Evolutionary conservation across 1,140 invertebrate genomes (phyloP), one percentile per base, ranked within the genome.

Genomic region (Drosophila bipectinata): DNA sequence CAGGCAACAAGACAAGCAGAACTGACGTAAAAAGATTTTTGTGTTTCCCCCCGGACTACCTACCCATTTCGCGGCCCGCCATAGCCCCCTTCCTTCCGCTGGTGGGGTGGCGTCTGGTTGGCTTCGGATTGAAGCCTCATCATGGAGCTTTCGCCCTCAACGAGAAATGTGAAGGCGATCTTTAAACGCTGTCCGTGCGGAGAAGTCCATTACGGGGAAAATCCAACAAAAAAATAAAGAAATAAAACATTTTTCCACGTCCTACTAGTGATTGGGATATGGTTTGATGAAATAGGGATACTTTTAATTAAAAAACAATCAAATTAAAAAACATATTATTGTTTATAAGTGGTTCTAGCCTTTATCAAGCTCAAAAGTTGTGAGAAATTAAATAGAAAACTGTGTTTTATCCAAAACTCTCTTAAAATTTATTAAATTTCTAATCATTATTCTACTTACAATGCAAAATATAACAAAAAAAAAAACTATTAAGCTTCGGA

Each of bases 11-110:
- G 87, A 90, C 87, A 90, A 82, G 82, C 88, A 90, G 87, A 90
- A 90, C 87, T 87, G 88, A 90, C 83, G 78, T 84, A 83, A 89
- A 90, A 90, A 89, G 85, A 89, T 90, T 89, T 89, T 73, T 88
- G 72, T 67, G 58, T 61, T 75, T 72, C 45, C 56, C 57, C 45
- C 57, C 45, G 53, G 45, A 55, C 41, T 28, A 44, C 39, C 55
- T 21, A 21, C 21, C 21, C 47, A 48, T 21, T 28, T 24, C 26
- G 24, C 9, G 34, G n/a, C 10, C 30, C 15, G 9, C 37, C 28
- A 2, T 15, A 26, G 12, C 0, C 2, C 5, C 26, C 53, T 7
- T 47, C 3, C 24, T 18, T 49, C 47, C 9, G n/a, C 14, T 26
- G 63, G 72, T 56, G 72, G 72, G 72, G 51, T 60, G 72, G 63